phyloP scores from a whole-genome alignment of 2,888 invertebrate species.

The Pandemis cinnamomeana region DNA sequence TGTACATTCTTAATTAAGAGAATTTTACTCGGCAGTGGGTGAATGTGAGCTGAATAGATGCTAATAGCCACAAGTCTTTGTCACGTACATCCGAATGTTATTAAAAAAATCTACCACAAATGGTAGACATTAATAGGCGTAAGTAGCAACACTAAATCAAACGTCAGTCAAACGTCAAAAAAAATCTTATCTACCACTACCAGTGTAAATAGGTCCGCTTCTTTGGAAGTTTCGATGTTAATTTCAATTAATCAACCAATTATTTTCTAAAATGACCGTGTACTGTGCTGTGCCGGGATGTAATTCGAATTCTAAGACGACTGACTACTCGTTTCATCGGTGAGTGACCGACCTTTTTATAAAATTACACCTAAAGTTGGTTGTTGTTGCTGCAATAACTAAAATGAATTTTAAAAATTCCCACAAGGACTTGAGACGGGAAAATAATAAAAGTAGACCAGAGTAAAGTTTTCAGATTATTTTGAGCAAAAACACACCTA shows the following conservation, averaged over 20 bases:
- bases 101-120: neutral
- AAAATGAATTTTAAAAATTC: no score
- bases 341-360: neutral
- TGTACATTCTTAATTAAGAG: no score
- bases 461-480: no score
- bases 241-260: neutral
- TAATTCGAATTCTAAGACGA: neutral
- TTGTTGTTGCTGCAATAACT: no score
- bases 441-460: no score
- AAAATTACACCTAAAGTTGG: neutral
- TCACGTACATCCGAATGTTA: neutral
- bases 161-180: neutral
- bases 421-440: neutral
- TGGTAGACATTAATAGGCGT: neutral
- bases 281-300: constrained; percentile 1
- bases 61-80: neutral
- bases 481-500: no score
- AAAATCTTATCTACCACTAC: neutral
- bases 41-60: neutral
- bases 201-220: neutral
- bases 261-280: neutral
- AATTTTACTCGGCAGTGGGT: no score
- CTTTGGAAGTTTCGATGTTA: neutral
- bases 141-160: neutral
- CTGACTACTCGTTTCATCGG: neutral